Evolutionary conservation across 2,113 vertebrate genomes (phyloP), one percentile per base, ranked within the genome.

Genomic region (Alosa alosa): DNA sequence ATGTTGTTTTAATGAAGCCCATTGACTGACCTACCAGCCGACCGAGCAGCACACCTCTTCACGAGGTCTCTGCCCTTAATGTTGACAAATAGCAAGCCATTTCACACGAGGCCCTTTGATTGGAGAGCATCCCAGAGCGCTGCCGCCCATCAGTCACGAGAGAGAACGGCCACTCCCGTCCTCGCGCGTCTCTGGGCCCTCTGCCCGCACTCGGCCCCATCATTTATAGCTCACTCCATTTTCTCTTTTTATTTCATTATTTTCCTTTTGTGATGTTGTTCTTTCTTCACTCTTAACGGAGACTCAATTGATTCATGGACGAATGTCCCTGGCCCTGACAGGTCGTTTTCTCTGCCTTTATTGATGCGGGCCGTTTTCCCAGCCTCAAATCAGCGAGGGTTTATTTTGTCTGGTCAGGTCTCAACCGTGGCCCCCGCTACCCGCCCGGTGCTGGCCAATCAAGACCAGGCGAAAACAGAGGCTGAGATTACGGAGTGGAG

Each of bases 51-150:
- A 4, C 25, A 41, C 25, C 72, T 78, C 36, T 17, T 78, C 36
- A 41, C 72, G 15, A 36, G 36, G 3, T 72, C 93, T 94, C 94
- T 92, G 94, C 91, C 88, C 92, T 90, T 96, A 96, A 97, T 95
- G 93, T 95, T 97, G 96, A 98, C 95, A 95, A 96, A 97, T 96
- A 92, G 94, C 93, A 91, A 89, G 94, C 92, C 95, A 94, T 96
- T 95, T 95, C 94, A 95, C 94, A 93, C 94, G 94, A 91, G 93
- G 91, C 95, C 93, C 91, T 94, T 94, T 96, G 93, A 95, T 95
- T 95, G 91, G 94, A 94, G 93, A 94, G 93, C 93, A 94, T 91
- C 92, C 93, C 92, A 82, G 86, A 89, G 93, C 92, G 92, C 91
- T 84, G 6, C 89, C 91, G 84, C 89, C 92, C 92, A 95, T 96